Evolutionary conservation across 2,797 vertebrate genomes (phyloP), one percentile per base, ranked within the genome.

Genomic region (Eulemur rubriventer): DNA sequence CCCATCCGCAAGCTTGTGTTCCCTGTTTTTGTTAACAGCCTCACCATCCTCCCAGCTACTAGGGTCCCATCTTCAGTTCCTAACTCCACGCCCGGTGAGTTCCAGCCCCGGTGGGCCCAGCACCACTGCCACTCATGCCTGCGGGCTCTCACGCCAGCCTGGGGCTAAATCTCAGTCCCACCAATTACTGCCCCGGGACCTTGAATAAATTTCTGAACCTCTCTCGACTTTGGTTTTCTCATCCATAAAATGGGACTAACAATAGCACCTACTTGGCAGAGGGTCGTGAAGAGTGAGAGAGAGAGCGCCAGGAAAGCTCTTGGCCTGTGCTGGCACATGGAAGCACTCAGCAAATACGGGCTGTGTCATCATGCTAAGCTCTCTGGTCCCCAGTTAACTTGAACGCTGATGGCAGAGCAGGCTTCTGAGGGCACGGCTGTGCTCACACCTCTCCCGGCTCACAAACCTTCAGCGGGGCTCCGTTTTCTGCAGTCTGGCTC

Each of bases 191-290:
- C 35, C 30, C 11, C 26, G 57, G 50, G n/a, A 41, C 61, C 41
- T 20, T 6, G 12, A 46, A 30, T 13, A 50, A 87, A 30, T 59
- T 80, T 55, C 65, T 73, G 78, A 75, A 24, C 30, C 10, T 52
- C 50, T 84, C n/a, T 65, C 5, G 46, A 38, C 24, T 82, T 33
- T 61, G 55, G 38, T n/a, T 91, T 93, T 75, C 59, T 72, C 52
- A 46, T 80, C n/a, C 20, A 41, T 16, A 50, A 87, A 75, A 67
- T 3, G 50, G 24, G 69, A 28, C 33, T 79, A 59, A 41, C 8
- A 57, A 70, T 2, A 76, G 69, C 41, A 43, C 63, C 30, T 12
- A 20, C 43, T 35, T 13, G 46, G 50, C 12, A 22, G 75, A 46
- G 10, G 24, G 11, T 17, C 11, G 4, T 28, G 30, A 72, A n/a